Percentiles rank a stretch among this genome's conserved stretches.
phyloP scores from a whole-genome alignment of 2,888 invertebrate species.

The Ophonus ardosiacus region DNA sequence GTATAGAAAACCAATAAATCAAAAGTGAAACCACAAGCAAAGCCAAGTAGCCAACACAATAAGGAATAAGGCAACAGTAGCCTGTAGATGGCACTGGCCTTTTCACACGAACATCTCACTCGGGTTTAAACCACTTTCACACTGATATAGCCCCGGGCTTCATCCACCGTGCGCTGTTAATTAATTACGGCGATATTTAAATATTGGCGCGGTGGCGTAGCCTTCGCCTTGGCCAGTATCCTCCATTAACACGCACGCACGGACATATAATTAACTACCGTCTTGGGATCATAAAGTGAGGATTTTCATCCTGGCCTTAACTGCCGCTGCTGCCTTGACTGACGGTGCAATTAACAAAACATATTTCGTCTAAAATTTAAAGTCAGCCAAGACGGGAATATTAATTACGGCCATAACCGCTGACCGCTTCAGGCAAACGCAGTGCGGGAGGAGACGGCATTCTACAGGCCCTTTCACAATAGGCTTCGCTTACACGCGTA shows the following conservation, averaged over 20 bases:
- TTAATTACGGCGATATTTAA: constrained; percentile 46
- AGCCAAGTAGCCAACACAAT: neutral
- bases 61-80: neutral
- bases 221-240: neutral
- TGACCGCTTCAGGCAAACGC: neutral
- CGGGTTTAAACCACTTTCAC: constrained; percentile 16
- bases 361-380: constrained; percentile 49
- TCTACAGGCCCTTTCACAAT: neutral
- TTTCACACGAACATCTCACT: constrained; percentile 38
- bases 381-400: constrained; percentile 35
- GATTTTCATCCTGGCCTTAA: constrained; percentile 8
- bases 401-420: constrained; percentile 27
- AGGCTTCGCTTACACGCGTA: no score
- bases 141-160: neutral
- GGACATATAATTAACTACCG: constrained; percentile 52
- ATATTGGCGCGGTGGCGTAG: constrained; percentile 29
- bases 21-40: neutral
- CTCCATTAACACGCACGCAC: constrained; percentile 41
- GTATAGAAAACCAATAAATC: constrained; percentile 3
- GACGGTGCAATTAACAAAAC: constrained; percentile 51
- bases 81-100: constrained; percentile 12
- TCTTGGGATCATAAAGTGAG: constrained; percentile 43
- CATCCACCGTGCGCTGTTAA: constrained; percentile 34
- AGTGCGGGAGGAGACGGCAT: constrained; percentile 8
- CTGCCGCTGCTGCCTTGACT: constrained; percentile 8